Evolutionary conservation across 1,140 invertebrate species (phyloP), one percentile per base, ranked within the genome.

Genomic region (roundworm (Caenorhabditis elegans)): DNA sequence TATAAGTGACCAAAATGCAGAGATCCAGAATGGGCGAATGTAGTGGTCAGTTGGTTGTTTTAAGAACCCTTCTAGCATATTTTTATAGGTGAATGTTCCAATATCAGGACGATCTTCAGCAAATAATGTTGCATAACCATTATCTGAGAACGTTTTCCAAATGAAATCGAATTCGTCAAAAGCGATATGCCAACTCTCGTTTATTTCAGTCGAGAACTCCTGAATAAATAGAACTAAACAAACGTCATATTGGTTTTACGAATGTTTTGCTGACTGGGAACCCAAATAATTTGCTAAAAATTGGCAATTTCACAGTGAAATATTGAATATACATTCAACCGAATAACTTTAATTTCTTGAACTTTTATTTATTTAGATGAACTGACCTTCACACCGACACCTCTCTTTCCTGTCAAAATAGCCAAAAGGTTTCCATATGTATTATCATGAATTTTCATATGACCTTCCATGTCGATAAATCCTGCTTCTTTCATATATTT

Each of bases 121-220:
- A 65, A 87, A 88, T 1, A 85, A 55, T n/a, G 86, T 88, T n/a
- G 82, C 83, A 36, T 83, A 82, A 17, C 79, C 79, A 81, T 83
- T 31, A 8, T 28, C 39, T 4, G 70, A 80, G 86, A 92, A 95
- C 78, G 92, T 91, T 76, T 94, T 93, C 95, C 95, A 96, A 17
- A 95, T 91, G 83, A 95, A 93, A 3, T 93, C 92, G 86, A 94
- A 95, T 46, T 91, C 85, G 86, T 94, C 93, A 82, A 93, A 94
- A 6, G 90, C 87, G 24, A 77, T 53, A 1, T 85, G 47, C 86
- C 83, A 51, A 24, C 81, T 65, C 85, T 86, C 47, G 83, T 87
- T 79, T 87, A 90, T 76, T 89, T 89, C 90, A 87, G 90, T 11
- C 86, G 86, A 10, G 90, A 88, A 80, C 90, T 91, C 75, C 88